Base-by-base conservation (phyloP, 2,113 vertebrate genomes). In the Etia nguti region DNA sequence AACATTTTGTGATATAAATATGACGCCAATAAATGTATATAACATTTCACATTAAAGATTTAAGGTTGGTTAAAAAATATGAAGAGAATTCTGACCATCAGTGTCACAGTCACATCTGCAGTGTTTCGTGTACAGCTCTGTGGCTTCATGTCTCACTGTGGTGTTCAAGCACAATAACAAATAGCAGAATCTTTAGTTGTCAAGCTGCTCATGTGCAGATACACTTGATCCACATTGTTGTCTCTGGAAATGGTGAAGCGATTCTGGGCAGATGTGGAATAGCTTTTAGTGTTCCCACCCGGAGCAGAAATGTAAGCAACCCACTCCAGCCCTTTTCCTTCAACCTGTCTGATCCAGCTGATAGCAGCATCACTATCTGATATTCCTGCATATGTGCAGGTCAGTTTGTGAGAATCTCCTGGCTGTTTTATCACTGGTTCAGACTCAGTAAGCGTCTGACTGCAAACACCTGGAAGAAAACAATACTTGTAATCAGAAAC, bases 281-380 rank as follows among this genome's bases (percentile, higher is more conserved):
- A 57, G 0, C 2, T 2, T 57, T 57, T 57, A 16, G 0, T 57
- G 56, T 24, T 29, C 2, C 56, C 56, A 57, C 0, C 0, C 1
- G 24, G 56, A 59, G 13, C 56, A 59, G 4, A 59, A 59, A 59
- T 59, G 57, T 29, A 1, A 26, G 57, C 8, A 18, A 59, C 57
- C 57, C 57, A 59, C 57, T 59, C 0, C 43, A 92, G 22, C n/a
- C 86, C 87, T 88, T 94, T 93, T 48, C 90, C 92, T 24, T 16
- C 55, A 55, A 26, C 57, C 26, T 31, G 15, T 59, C 26, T 59
- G 15, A 10, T 31, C 57, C 57, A 59, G 57, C 57, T 59, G 4
- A 59, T 59, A 31, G 1, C 26, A 18, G 15, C 56, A 50, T 2
- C 4, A 3, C 0, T 1, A 29, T 59, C 56, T 59, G 56, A 59